Evolutionary conservation across 2,888 invertebrate species (phyloP).

Genomic region (Calliopum simillimum): DNA sequence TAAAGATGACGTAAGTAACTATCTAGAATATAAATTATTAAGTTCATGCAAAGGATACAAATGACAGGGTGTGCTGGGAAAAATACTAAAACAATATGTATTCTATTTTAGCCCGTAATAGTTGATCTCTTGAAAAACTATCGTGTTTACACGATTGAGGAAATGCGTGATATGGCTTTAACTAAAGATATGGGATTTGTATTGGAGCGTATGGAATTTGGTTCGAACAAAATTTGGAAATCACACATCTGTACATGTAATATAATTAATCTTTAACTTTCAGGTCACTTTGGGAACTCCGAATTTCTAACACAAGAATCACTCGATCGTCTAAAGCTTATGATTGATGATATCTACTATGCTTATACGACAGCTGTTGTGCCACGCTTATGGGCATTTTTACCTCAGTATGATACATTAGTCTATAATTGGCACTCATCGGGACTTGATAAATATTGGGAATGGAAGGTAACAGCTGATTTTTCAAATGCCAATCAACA

Average conservation of each 20-base stretch:
- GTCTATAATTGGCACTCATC: slow-evolving; percentile 72
- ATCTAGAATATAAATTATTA: no score
- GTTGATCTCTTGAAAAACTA: slow-evolving; percentile 48
- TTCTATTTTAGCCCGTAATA: slow-evolving; percentile 45
- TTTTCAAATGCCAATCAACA: slow-evolving; percentile 54
- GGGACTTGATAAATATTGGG: slow-evolving; percentile 75
- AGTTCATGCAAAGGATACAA: no score
- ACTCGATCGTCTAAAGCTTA: slow-evolving; percentile 70
- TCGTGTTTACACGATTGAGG: slow-evolving; percentile 45
- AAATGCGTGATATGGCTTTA: slow-evolving; percentile 63
- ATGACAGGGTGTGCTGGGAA: no score
- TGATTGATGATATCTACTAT: slow-evolving; percentile 76
- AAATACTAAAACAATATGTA: no score
- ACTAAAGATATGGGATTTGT: slow-evolving; percentile 71
- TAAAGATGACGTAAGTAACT: slow-evolving; percentile 64
- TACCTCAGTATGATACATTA: slow-evolving; percentile 70
- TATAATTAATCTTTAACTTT: neutral
- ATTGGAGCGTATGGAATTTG: slow-evolving; percentile 74
- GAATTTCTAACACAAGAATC: slow-evolving; percentile 73
- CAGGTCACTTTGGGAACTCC: slow-evolving; percentile 74
- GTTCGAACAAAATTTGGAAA: slow-evolving; percentile 59
- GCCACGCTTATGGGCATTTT: slow-evolving; percentile 73
- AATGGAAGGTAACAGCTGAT: slow-evolving; percentile 66
- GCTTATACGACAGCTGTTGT: slow-evolving; percentile 73
- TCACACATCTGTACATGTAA: neutral